A percentile compares a stretch with the other conserved stretches of the same genome.
Conservation (phyloP, 2,797 vertebrate species). For the Pempheris klunzingeri region DNA sequence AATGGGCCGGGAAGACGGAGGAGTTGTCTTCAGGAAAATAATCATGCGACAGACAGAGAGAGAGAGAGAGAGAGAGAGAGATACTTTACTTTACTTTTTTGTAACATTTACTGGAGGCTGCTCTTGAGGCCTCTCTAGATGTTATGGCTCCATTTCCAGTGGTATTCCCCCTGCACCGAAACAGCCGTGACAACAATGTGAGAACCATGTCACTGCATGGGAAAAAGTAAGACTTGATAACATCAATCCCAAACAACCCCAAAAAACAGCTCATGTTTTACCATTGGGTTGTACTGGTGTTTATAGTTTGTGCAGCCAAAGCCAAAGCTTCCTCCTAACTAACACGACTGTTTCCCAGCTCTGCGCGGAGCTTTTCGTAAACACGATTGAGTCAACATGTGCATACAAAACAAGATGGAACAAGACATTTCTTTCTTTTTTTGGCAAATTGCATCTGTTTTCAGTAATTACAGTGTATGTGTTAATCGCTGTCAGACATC, state of each 20-base stretch:
- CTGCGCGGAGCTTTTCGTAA: conserved; percentile 13
- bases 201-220: conserved; percentile 4
- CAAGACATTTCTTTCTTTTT: background rate
- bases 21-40: conserved; percentile 69
- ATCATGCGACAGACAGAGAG: conserved; percentile 19
- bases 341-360: conserved; percentile 29
- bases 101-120: conserved; percentile 17
- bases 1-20: conserved; percentile 79
- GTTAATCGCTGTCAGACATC: conserved; percentile 31
- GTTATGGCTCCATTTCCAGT: background rate
- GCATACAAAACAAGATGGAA: background rate
- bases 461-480: conserved; percentile 28
- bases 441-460: conserved; percentile 1
- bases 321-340: background rate
- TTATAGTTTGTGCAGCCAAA: conserved; percentile 38
- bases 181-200: conserved; percentile 4
- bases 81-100: conserved; percentile 19
- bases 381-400: conserved; percentile 34
- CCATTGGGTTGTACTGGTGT: conserved; percentile 19
- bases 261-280: conserved; percentile 38
- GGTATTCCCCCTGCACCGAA: background rate
- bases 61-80: conserved; percentile 6
- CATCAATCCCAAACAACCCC: conserved; percentile 28
- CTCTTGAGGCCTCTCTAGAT: background rate
- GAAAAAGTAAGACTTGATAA: conserved; percentile 36